A percentile compares a stretch with the other conserved stretches of the same genome.
phyloP scores from a whole-genome alignment of 2,113 vertebrate species.

The Cyanoramphus novaezelandiae region DNA sequence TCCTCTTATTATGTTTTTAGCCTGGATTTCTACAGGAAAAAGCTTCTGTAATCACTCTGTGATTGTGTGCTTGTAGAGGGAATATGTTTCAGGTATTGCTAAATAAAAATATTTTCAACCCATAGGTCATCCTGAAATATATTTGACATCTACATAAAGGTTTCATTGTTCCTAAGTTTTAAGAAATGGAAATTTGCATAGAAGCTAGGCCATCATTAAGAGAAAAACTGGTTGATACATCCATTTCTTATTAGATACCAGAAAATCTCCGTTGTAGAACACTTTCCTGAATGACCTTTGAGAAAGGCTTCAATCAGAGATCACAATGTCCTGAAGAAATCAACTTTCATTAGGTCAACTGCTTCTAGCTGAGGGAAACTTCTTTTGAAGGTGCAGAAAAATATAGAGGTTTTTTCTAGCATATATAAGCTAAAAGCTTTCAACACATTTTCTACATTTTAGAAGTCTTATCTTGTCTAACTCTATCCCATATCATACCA shows the following conservation, averaged over 20 bases:
- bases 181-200: neutral
- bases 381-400: neutral
- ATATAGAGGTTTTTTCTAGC: accelerated
- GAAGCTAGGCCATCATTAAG: neutral
- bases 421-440: neutral
- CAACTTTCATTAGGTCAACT: neutral
- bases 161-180: neutral
- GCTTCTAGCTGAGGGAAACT: neutral
- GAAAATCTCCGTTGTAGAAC: neutral
- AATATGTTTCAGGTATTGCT: neutral
- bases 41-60: neutral
- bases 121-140: neutral
- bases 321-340: neutral
- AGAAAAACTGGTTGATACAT: neutral
- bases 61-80: neutral
- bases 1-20: neutral
- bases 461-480: neutral
- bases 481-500: neutral
- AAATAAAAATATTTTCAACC: neutral
- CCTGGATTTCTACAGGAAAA: neutral
- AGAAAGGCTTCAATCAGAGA: neutral
- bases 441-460: neutral
- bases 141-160: neutral
- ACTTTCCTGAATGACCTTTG: neutral
- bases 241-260: neutral